Evolutionary conservation across 2,888 invertebrate species (phyloP), one percentile per base, ranked within the genome.

Genomic region (Dasysyrphus albostriatus): DNA sequence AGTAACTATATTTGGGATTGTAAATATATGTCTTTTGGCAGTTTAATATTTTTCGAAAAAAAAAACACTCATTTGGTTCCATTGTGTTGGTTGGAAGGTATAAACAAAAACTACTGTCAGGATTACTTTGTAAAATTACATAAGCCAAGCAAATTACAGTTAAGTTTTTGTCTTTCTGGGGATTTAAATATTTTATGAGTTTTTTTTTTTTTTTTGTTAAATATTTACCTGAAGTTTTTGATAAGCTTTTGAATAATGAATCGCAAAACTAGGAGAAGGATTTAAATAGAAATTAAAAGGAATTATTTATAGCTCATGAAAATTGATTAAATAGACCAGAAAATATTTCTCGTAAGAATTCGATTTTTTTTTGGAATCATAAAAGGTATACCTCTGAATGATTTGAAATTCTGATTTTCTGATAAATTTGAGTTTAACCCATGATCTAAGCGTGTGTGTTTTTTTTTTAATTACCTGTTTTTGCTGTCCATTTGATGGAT

Each of bases 81-180:
- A 39, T 37, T 19, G 19, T 59, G 12, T 39, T 5, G 37, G 59
- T 12, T 9, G 9, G 8, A 5, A 24, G 24, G 24, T 24, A 24
- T n/a, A 42, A 39, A 12, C 7, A 61, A 61, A 39, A 61, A 59
- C 59, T 19, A 39, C 16, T 39, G 59, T 59, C 3, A 19, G 59
- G 37, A 39, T 59, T 59, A 59, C 39, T 39, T 39, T 59, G 39
- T 37, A 59, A 14, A 58, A 58, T 58, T 58, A 39, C 6, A 12
- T 37, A 34, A 24, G 32, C 29, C 32, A 58, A 37, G 37, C 16
- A 59, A 59, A 37, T 39, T 19, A 37, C 19, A 19, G 37, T 37
- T 37, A 10, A 16, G 9, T 37, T 16, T 19, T 58, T 34, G 32
- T 34, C 5, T 39, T 0, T n/a, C 32, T 32, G 32, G 5, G 2